These are phyloP conservation scores for Chelon labrosus DNA, from an alignment of 2,797 vertebrate genomes.

Conservation along the genomic window DNA sequence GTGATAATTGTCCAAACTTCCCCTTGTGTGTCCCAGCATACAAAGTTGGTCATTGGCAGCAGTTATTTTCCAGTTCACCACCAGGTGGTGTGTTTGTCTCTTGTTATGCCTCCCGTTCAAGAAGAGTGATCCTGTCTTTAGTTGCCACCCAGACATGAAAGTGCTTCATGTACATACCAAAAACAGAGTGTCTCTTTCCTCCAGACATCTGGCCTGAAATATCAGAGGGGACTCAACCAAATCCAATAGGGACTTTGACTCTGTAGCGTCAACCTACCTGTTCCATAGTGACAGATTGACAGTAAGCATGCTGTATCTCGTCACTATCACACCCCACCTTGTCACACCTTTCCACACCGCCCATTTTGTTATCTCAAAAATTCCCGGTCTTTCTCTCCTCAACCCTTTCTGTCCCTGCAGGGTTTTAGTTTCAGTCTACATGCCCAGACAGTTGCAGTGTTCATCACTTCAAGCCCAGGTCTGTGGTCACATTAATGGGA, in stretches of 20 bases:
- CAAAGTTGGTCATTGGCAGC: neutral
- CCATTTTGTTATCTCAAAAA: constrained; percentile 25
- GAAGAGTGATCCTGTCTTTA: constrained; percentile 54
- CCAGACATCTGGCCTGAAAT: constrained; percentile 66
- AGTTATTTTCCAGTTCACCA: constrained; percentile 47
- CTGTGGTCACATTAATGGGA: constrained; percentile 38
- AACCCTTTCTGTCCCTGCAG: constrained; percentile 35
- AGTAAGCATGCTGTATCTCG: constrained; percentile 29
- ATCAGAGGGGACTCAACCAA: constrained; percentile 39
- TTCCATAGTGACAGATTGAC: constrained; percentile 53
- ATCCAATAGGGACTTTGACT: constrained; percentile 30
- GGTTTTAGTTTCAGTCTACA: constrained; percentile 53
- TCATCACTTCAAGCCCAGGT: constrained; percentile 38
- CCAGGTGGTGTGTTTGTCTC: constrained; percentile 56
- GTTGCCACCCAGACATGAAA: constrained; percentile 42
- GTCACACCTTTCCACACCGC: constrained; percentile 15
- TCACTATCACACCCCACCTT: constrained; percentile 52
- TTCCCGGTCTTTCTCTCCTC: constrained; percentile 14
- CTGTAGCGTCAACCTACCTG: constrained; percentile 66
- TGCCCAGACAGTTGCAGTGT: constrained; percentile 72
- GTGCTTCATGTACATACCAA: constrained; percentile 60
- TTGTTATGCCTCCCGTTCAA: constrained; percentile 32
- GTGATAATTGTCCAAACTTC: too few species aligned
- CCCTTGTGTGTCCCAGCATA: neutral
- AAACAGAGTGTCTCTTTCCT: constrained; percentile 48